phyloP scores from a whole-genome alignment of 2,888 invertebrate genomes.

The Notocelia uddmanniana region DNA sequence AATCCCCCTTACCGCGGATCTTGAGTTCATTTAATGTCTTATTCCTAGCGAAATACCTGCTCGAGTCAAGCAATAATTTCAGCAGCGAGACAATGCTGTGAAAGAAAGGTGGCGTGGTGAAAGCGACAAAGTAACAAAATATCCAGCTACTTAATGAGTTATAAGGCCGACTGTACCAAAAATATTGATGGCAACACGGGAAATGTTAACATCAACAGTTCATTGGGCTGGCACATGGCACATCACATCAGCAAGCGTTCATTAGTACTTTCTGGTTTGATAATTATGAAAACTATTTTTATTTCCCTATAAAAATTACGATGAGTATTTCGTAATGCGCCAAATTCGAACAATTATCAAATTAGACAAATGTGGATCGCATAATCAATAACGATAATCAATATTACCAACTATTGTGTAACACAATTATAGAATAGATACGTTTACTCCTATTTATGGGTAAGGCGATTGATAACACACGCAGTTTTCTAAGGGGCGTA shows the following conservation, averaged over 20 bases:
- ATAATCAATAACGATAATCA: neutral
- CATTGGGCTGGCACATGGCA: no score
- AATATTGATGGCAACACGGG: no score
- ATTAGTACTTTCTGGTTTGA: no score
- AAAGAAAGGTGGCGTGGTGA: no score
- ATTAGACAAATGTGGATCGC: neutral
- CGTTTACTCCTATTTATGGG: slow-evolving; percentile 51
- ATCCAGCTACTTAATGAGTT: no score
- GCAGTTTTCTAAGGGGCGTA: neutral
- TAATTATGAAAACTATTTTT: no score
- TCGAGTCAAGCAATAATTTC: neutral
- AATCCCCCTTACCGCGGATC: neutral
- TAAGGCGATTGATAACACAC: slow-evolving; percentile 44
- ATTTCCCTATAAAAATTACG: no score
- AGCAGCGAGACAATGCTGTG: neutral
- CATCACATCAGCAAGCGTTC: no score
- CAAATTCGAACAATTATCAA: neutral
- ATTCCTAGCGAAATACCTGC: neutral
- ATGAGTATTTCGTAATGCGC: no score
- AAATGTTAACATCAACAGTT: no score
- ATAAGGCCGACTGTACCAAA: no score
- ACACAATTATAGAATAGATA: slow-evolving; percentile 49
- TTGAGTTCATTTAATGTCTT: neutral
- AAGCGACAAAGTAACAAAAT: no score
- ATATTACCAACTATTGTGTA: slow-evolving; percentile 5